Conservation (phyloP, 2,797 vertebrate species). For the Xenentodon cancila region DNA sequence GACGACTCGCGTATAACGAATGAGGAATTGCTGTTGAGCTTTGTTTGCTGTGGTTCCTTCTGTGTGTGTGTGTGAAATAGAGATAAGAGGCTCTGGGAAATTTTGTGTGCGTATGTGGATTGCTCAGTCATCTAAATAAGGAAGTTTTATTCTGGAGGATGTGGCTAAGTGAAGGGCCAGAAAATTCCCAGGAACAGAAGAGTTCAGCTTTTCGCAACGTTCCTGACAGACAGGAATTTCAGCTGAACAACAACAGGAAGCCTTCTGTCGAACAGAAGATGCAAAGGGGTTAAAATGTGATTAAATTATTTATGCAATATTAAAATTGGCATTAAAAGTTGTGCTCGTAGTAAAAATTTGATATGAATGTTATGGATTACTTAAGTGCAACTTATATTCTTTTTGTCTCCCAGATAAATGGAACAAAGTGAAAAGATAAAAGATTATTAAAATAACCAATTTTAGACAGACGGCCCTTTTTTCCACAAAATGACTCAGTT, state of each 20-base stretch:
- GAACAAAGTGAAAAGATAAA: no score
- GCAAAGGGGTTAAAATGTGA: conserved; percentile 22
- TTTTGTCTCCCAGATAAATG: no score
- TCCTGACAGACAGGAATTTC: conserved; percentile 56
- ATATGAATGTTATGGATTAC: no score
- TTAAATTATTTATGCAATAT: background rate
- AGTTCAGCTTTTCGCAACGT: conserved; percentile 65
- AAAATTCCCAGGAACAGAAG: conserved; percentile 73
- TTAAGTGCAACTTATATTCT: no score
- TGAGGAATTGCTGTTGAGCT: conserved; percentile 45
- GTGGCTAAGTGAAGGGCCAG: conserved; percentile 52
- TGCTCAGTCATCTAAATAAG: conserved; percentile 52
- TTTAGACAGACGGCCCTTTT: no score
- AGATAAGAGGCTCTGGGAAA: conserved; percentile 41
- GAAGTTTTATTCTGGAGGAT: conserved; percentile 68
- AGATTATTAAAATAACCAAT: no score
- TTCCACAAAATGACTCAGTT: no score
- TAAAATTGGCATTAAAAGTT: background rate
- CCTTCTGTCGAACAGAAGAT: background rate
- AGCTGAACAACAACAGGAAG: conserved; percentile 47
- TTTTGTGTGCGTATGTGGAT: conserved; percentile 24
- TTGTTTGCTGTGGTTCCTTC: conserved; percentile 10
- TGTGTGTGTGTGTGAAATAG: conserved; percentile 2
- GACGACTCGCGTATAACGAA: conserved; percentile 26
- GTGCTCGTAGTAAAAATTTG: no score